phyloP scores from a whole-genome alignment of 2,888 invertebrate genomes.

The Sthenelais limicola region DNA sequence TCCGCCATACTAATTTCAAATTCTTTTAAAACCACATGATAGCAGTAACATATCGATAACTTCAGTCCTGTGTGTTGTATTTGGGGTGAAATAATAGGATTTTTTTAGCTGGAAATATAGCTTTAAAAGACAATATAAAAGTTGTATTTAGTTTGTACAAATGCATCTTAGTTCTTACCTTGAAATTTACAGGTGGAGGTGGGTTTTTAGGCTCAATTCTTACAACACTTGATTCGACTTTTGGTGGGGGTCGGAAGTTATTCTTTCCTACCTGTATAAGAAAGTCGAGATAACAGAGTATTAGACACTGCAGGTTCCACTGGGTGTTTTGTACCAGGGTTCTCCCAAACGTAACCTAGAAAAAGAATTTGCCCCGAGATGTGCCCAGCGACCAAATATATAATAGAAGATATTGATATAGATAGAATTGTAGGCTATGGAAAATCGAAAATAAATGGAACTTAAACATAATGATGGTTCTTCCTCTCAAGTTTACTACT shows the following conservation, averaged over 20 bases:
- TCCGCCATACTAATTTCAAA: no score
- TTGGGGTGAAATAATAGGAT: not conserved
- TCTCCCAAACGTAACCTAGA: no score
- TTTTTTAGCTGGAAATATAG: no score
- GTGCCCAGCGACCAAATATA: no score
- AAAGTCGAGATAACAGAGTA: slow-evolving; percentile 5
- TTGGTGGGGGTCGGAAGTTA: slow-evolving; percentile 98
- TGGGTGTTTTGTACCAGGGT: no score
- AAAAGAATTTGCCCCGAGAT: no score
- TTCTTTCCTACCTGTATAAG: slow-evolving; percentile 89
- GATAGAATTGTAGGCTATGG: no score
- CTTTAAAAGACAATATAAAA: slow-evolving; percentile 13
- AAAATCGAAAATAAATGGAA: no score
- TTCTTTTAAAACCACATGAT: not conserved
- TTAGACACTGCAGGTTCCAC: not conserved
- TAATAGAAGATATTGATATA: no score
- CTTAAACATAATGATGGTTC: no score
- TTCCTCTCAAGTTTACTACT: no score
- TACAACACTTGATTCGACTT: slow-evolving; percentile 98
- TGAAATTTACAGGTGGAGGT: slow-evolving; percentile 93
- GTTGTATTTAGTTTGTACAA: not conserved
- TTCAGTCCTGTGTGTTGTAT: not conserved
- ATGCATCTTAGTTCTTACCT: slow-evolving; percentile 58
- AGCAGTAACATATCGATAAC: not conserved
- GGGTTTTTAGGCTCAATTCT: slow-evolving; percentile 97